Conservation (phyloP, 2,888 invertebrate species). For the Lagria hirta region DNA sequence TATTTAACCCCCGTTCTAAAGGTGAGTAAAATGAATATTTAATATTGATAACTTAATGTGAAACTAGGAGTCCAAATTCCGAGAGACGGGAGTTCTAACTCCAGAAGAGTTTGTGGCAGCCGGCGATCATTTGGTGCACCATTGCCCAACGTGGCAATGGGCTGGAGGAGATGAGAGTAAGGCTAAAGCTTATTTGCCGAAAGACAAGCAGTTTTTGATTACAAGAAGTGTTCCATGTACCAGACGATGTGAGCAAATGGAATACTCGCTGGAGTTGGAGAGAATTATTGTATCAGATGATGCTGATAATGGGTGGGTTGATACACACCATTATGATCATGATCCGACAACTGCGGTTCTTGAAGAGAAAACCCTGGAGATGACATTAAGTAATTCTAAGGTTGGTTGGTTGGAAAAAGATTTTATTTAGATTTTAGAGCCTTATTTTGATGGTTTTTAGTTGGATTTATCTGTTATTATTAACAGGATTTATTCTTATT, state of each 20-base stretch:
- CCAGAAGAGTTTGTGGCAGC: conserved; percentile 99
- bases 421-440: too few relatives aligned
- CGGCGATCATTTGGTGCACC: conserved; percentile 97
- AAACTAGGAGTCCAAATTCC: conserved; percentile 93
- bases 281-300: conserved; percentile 86
- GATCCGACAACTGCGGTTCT: conserved; percentile 61
- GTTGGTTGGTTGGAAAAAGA: conserved; percentile 30
- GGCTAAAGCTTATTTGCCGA: conserved; percentile 85
- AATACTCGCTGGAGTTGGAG: conserved; percentile 88
- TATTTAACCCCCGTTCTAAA: conserved; percentile 94
- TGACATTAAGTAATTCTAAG: conserved; percentile 77
- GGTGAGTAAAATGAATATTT: conserved; percentile 58
- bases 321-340: conserved; percentile 86
- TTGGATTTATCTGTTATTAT: too few relatives aligned
- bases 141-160: conserved; percentile 99
- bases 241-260: conserved; percentile 94
- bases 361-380: conserved; percentile 81
- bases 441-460: too few relatives aligned
- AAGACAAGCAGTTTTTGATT: conserved; percentile 94
- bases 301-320: conserved; percentile 94
- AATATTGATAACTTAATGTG: not conserved
- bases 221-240: conserved; percentile 97
- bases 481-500: too few relatives aligned
- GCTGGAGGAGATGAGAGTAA: conserved; percentile 89
- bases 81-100: conserved; percentile 96